phyloP scores from a whole-genome alignment of 2,888 invertebrate genomes.

The Pelosia muscerda region DNA sequence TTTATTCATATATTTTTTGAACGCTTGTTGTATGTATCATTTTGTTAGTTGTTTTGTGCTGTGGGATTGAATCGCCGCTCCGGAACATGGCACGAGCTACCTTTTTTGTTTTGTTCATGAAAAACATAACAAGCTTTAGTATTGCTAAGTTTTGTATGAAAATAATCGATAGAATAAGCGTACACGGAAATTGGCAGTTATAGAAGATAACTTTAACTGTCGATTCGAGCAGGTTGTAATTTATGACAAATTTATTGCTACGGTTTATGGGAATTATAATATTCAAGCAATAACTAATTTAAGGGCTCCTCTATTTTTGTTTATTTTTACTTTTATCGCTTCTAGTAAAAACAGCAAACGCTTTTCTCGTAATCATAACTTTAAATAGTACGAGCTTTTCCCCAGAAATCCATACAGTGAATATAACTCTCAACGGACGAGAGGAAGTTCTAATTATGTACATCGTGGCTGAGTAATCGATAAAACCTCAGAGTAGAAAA shows the following conservation, averaged over 20 bases:
- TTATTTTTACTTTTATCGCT: not conserved
- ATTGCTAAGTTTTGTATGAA: not conserved
- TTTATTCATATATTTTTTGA: constrained; percentile 21
- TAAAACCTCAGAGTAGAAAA: too few species aligned
- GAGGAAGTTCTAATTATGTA: too few species aligned
- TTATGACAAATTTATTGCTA: too few species aligned
- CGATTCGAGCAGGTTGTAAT: too few species aligned
- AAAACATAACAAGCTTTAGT: not conserved
- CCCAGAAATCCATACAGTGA: not conserved
- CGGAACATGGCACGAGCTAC: not conserved
- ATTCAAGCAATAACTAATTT: not conserved
- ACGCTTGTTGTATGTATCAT: constrained; percentile 24
- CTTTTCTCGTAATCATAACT: not conserved
- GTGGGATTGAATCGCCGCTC: constrained; percentile 9
- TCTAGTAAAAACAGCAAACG: not conserved
- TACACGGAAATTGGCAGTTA: too few species aligned
- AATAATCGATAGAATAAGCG: not conserved
- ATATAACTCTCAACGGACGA: too few species aligned
- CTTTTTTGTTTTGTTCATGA: constrained; percentile 2
- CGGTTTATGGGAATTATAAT: not conserved
- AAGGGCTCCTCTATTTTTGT: not conserved
- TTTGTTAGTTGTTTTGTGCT: constrained; percentile 25
- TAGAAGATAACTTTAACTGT: too few species aligned
- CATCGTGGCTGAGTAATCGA: too few species aligned
- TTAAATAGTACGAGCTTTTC: not conserved